Percentiles rank a stretch among this genome's conserved stretches.
Conservation (phyloP, 2,888 invertebrate species). For the Isotomurus palustris region DNA sequence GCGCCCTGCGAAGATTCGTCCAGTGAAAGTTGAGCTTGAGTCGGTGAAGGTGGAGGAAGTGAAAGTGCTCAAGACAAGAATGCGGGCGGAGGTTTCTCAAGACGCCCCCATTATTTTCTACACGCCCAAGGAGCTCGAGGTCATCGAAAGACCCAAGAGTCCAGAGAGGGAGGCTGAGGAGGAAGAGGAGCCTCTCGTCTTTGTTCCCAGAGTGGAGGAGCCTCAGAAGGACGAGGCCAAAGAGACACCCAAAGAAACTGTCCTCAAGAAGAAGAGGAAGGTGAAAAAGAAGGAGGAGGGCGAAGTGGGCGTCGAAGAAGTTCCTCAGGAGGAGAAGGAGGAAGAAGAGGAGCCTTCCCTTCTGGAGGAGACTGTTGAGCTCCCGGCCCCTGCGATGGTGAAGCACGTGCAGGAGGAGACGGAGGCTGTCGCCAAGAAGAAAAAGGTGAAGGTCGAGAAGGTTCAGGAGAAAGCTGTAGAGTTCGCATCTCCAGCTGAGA, state of each 20-base stretch:
- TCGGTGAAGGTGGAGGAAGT: not conserved
- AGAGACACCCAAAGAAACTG: not conserved
- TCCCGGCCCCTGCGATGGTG: too few relatives aligned
- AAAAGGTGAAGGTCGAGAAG: conserved; percentile 1
- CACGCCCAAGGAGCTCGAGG: not conserved
- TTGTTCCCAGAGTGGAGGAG: not conserved
- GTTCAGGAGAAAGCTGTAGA: not conserved
- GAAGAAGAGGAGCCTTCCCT: too few relatives aligned
- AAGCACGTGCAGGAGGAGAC: too few relatives aligned
- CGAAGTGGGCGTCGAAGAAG: too few relatives aligned
- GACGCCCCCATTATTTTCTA: not conserved
- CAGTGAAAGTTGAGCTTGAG: conserved; percentile 43
- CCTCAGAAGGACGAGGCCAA: not conserved
- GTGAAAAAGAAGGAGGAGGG: not conserved
- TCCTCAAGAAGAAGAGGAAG: not conserved
- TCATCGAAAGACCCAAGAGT: not conserved
- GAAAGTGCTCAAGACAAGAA: not conserved
- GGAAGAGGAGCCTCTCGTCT: not conserved
- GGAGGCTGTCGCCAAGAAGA: conserved; percentile 4
- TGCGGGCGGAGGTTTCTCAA: not conserved
- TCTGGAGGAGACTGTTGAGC: too few relatives aligned
- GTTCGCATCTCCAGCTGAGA: conserved; percentile 9
- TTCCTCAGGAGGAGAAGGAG: too few relatives aligned
- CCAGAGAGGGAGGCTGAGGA: not conserved
- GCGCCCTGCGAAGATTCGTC: conserved; percentile 47